Percentiles rank a stretch among this genome's conserved stretches.
Evolutionary conservation across 2,797 vertebrate genomes (phyloP).

Genomic region (Helicolenus hilgendorfi): DNA sequence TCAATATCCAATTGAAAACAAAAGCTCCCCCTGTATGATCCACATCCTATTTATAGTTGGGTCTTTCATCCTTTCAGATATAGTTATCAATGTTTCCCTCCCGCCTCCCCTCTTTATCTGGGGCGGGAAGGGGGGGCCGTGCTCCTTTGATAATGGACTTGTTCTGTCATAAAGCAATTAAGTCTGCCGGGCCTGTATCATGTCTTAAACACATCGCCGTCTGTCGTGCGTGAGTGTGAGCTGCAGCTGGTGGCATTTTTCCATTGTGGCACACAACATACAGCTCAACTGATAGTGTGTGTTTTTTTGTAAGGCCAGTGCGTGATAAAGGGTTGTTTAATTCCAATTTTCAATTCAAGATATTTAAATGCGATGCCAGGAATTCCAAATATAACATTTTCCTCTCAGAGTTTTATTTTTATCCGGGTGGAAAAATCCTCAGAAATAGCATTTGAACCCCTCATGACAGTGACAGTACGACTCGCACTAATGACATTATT

Average conservation of each 20-base stretch:
- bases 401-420: background rate
- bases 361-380: background rate
- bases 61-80: conserved; percentile 62
- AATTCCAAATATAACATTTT: background rate
- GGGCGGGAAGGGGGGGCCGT: background rate
- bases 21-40: conserved; percentile 59
- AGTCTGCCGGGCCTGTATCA: conserved; percentile 36
- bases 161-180: conserved; percentile 78
- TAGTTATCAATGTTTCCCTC: conserved; percentile 56
- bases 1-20: conserved; percentile 76
- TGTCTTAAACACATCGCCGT: conserved; percentile 38
- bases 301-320: background rate
- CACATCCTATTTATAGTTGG: conserved; percentile 62
- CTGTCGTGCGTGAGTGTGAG: background rate
- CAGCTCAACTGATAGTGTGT: background rate
- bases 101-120: conserved; percentile 42
- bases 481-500: conserved; percentile 36
- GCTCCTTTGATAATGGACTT: conserved; percentile 69
- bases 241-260: conserved; percentile 50
- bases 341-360: background rate
- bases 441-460: conserved; percentile 15
- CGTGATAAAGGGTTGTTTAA: background rate
- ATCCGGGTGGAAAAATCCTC: background rate
- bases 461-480: conserved; percentile 24
- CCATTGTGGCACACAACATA: background rate